Conservation (phyloP, 2,888 invertebrate genomes). For the Vesta saturnalis region DNA sequence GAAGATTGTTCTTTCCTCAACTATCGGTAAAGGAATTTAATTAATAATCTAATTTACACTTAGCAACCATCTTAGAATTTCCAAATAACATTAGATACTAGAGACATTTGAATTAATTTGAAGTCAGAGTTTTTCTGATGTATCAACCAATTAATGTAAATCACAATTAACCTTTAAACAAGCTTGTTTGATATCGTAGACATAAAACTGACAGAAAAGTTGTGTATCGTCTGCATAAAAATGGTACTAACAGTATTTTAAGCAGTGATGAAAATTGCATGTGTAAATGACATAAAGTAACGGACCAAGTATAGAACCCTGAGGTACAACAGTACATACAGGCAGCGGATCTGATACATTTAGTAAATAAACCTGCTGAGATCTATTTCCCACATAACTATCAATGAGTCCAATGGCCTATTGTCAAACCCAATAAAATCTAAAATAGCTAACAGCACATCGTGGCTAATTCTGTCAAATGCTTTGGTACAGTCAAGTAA, state of each 20-base stretch:
- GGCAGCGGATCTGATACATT: neutral
- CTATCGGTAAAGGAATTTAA: too few relatives aligned
- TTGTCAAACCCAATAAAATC: neutral
- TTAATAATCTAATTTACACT: too few relatives aligned
- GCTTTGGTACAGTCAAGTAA: neutral
- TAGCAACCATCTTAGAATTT: too few relatives aligned
- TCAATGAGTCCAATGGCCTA: neutral
- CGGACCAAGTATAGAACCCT: constrained; percentile 1
- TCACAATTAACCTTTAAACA: too few relatives aligned
- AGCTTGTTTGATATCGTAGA: too few relatives aligned
- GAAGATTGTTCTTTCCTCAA: too few relatives aligned
- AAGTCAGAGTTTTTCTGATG: too few relatives aligned
- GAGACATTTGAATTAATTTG: too few relatives aligned
- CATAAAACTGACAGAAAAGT: too few relatives aligned
- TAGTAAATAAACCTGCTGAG: neutral
- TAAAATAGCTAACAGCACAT: neutral
- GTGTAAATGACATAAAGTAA: constrained; percentile 6
- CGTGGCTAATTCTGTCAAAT: neutral
- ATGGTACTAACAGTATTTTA: neutral
- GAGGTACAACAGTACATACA: neutral
- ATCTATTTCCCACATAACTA: neutral
- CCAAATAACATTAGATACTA: too few relatives aligned
- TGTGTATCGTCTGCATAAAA: constrained; percentile 13
- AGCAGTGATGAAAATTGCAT: neutral
- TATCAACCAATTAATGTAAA: too few relatives aligned